Conservation (phyloP, 37 sponge, comb jelly and placozoan genomes). For the Cliona cf. orientalis region DNA sequence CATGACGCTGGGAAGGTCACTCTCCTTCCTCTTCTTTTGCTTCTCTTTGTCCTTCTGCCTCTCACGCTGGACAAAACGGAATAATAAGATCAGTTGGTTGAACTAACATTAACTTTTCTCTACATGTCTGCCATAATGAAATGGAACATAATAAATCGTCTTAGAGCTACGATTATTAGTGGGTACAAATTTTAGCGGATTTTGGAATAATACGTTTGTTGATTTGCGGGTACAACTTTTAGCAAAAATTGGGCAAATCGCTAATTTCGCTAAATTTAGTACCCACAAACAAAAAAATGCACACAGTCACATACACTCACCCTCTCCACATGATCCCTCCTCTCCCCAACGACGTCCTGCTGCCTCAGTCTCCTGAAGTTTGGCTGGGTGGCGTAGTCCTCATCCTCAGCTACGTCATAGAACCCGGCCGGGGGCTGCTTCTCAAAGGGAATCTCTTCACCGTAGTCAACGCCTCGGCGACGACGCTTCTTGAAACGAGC, state of each 20-base stretch:
- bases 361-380: constrained; percentile 75
- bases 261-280: too few species aligned
- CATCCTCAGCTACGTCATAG: constrained; percentile 85
- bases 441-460: constrained; percentile 95
- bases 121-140: too few species aligned
- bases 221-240: too few species aligned
- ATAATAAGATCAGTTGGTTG: too few species aligned
- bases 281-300: too few species aligned
- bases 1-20: constrained; percentile 80
- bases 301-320: constrained; percentile 54
- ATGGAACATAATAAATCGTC: too few species aligned
- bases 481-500: too few species aligned
- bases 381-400: constrained; percentile 32
- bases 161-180: too few species aligned
- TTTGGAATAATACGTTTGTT: too few species aligned
- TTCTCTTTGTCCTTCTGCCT: constrained; percentile 88
- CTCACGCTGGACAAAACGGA: constrained; percentile 65
- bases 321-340: constrained; percentile 80
- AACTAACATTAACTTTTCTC: too few species aligned
- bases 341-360: constrained; percentile 82
- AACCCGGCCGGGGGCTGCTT: constrained; percentile 96
- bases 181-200: too few species aligned
- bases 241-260: too few species aligned
- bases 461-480: constrained; percentile 84
- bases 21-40: constrained; percentile 84